Conservation (phyloP, 2,888 invertebrate species). For the Acanthosepion pharaonis region DNA sequence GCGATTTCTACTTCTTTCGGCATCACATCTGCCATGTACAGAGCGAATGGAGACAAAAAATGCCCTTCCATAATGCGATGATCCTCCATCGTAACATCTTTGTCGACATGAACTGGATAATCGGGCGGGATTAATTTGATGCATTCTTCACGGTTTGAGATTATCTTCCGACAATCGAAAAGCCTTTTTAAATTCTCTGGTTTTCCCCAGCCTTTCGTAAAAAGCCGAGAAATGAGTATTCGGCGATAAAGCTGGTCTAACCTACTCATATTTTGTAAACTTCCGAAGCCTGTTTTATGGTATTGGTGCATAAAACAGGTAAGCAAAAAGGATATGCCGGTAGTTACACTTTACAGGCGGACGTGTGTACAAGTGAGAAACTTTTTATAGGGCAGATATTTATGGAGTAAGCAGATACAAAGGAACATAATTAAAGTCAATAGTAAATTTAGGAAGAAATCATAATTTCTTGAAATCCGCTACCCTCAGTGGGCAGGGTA, state of each 20-base stretch:
- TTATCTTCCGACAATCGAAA: slow-evolving; percentile 90
- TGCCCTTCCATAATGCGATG: slow-evolving; percentile 83
- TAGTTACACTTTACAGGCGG: background rate
- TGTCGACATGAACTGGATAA: slow-evolving; percentile 90
- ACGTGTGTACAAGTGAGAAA: background rate
- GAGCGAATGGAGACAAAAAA: slow-evolving; percentile 88
- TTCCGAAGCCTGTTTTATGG: background rate
- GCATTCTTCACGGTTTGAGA: slow-evolving; percentile 88
- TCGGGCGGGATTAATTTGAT: slow-evolving; percentile 85
- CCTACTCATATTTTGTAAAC: slow-evolving; percentile 69
- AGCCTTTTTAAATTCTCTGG: slow-evolving; percentile 91
- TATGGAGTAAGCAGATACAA: background rate
- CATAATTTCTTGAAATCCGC: background rate
- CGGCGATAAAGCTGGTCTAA: slow-evolving; percentile 82
- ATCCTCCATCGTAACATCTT: slow-evolving; percentile 82
- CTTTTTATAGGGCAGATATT: background rate
- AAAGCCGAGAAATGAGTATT: slow-evolving; percentile 90
- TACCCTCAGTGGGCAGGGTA: background rate
- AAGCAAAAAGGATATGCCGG: background rate
- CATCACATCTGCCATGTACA: slow-evolving; percentile 88
- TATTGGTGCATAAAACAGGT: too few relatives aligned
- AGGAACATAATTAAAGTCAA: background rate
- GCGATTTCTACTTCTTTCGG: slow-evolving; percentile 88
- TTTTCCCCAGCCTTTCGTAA: slow-evolving; percentile 96
- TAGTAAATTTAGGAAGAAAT: background rate